Evolutionary conservation across 2,113 vertebrate species (phyloP).

Genomic region (Okapia johnstoni): DNA sequence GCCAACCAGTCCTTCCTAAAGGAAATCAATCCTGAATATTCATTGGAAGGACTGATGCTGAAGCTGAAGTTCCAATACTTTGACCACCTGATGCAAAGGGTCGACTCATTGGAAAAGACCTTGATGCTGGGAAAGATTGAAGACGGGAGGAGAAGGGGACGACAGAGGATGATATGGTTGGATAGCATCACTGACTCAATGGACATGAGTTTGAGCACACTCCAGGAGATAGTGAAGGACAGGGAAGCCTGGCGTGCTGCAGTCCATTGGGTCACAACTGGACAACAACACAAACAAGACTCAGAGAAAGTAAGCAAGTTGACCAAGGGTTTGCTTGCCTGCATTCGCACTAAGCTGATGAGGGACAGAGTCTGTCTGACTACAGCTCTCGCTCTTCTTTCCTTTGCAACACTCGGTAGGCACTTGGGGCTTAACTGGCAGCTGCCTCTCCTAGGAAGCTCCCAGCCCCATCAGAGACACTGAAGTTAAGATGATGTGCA

Average conservation of each 20-base stretch:
- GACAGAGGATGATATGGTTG: not conserved
- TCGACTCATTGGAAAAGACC: not conserved
- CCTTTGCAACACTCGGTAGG: not conserved
- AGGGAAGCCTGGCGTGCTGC: not conserved
- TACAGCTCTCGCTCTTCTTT: not conserved
- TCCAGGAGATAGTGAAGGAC: not conserved
- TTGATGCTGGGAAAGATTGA: not conserved
- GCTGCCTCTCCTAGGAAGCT: not conserved
- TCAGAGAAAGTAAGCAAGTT: not conserved
- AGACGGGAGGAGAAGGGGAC: not conserved
- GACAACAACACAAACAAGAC: not conserved
- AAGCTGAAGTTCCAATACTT: not conserved
- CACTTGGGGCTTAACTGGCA: not conserved
- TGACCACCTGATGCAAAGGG: not conserved
- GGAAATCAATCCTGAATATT: not conserved
- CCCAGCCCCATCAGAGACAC: not conserved
- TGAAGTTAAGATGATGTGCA: not conserved
- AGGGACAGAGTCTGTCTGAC: not conserved
- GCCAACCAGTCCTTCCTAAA: not conserved
- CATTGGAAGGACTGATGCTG: not conserved
- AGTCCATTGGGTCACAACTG: not conserved
- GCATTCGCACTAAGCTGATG: not conserved
- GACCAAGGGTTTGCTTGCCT: not conserved
- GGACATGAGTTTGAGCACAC: not conserved
- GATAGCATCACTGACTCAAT: not conserved